Evolutionary conservation across 2,888 invertebrate species (phyloP).

Genomic region (Meteorus colon): DNA sequence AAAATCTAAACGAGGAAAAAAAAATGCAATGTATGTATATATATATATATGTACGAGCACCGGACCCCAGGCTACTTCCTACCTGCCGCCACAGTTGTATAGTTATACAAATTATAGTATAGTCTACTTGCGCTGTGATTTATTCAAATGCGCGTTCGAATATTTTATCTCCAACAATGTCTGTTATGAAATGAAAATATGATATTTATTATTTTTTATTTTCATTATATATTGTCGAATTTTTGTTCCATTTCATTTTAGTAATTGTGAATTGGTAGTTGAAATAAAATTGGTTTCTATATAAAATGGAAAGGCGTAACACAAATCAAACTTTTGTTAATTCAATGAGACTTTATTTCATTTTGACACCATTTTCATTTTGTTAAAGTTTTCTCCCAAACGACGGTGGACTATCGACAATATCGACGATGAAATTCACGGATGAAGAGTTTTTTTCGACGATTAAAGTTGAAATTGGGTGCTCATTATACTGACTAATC

Average conservation of each 20-base stretch:
- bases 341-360: no score
- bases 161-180: not conserved
- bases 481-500: conserved; percentile 11
- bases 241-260: no score
- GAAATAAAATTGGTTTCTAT: no score
- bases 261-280: no score
- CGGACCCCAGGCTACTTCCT: conserved; percentile 7
- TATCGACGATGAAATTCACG: not conserved
- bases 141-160: conserved; percentile 25
- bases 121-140: conserved; percentile 24
- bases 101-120: no score
- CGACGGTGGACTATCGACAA: not conserved
- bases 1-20: conserved; percentile 29
- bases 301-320: no score
- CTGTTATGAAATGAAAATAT: conserved; percentile 6
- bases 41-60: not conserved
- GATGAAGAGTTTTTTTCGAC: not conserved
- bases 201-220: not conserved
- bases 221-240: no score
- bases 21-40: not conserved
- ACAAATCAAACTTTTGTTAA: no score
- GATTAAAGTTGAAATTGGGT: conserved; percentile 4
- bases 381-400: not conserved
- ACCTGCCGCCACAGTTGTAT: not conserved
- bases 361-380: not conserved